Evolutionary conservation across 2,888 invertebrate genomes (phyloP).

Genomic region (Andrena marginata): DNA sequence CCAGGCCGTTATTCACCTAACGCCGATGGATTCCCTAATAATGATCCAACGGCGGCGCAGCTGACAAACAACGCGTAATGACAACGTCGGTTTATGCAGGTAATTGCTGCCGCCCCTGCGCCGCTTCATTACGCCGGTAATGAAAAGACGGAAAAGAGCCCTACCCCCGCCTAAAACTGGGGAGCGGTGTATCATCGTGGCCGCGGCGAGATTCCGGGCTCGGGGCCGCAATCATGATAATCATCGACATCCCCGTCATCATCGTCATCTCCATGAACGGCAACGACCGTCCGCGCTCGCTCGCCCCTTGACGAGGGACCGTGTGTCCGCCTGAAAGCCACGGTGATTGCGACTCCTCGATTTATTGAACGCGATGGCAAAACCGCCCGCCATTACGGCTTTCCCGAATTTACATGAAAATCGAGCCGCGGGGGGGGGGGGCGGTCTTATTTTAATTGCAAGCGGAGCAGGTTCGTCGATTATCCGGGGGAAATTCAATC

Average conservation of each 20-base stretch:
- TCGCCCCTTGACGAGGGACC: slow-evolving; percentile 65
- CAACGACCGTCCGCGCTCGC: slow-evolving; percentile 49
- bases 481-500: slow-evolving; percentile 28
- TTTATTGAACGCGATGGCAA: slow-evolving; percentile 58
- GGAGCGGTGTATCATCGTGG: slow-evolving; percentile 50
- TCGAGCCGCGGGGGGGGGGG: background rate
- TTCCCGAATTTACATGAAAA: slow-evolving; percentile 56
- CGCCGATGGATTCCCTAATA: slow-evolving; percentile 33
- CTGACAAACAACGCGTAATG: slow-evolving; percentile 68
- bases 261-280: slow-evolving; percentile 67
- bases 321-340: slow-evolving; percentile 58
- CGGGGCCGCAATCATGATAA: slow-evolving; percentile 65
- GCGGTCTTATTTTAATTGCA: slow-evolving; percentile 46
- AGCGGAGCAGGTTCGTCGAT: slow-evolving; percentile 17
- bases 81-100: slow-evolving; percentile 47
- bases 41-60: slow-evolving; percentile 24
- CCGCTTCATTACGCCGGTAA: slow-evolving; percentile 62
- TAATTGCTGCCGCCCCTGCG: slow-evolving; percentile 58
- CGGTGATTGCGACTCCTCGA: slow-evolving; percentile 69
- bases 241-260: slow-evolving; percentile 67
- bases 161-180: slow-evolving; percentile 48
- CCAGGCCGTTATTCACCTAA: slow-evolving; percentile 48
- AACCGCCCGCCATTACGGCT: slow-evolving; percentile 46
- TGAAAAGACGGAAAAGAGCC: slow-evolving; percentile 53
- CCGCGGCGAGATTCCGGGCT: slow-evolving; percentile 58